These are phyloP conservation scores for Heloderma charlesbogerti DNA, from an alignment of 2,113 vertebrate genomes.

Conservation along the genomic window DNA sequence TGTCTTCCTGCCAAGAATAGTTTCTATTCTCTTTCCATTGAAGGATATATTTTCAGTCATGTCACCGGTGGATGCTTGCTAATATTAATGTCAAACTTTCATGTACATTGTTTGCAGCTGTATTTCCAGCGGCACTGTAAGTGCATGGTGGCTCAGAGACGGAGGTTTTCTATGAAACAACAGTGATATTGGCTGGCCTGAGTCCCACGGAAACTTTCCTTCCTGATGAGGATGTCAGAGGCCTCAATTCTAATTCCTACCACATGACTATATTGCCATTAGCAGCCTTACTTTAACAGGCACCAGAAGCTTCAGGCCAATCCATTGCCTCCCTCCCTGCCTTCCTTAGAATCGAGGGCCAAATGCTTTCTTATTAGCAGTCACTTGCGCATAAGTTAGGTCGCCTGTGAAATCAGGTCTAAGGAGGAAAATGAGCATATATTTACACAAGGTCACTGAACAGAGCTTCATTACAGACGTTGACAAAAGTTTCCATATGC, in stretches of 20 bases:
- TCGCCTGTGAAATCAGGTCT: neutral
- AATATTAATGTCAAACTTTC: constrained; percentile 55
- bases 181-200: constrained; percentile 15
- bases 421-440: neutral
- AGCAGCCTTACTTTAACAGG: neutral
- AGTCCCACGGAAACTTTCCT: neutral
- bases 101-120: constrained; percentile 37
- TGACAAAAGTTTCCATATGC: constrained; percentile 23
- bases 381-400: neutral
- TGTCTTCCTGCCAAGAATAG: constrained; percentile 52
- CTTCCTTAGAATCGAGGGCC: neutral
- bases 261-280: neutral
- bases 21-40: constrained; percentile 41
- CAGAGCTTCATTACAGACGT: neutral
- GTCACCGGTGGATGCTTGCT: constrained; percentile 29
- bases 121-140: constrained; percentile 52
- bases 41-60: constrained; percentile 23
- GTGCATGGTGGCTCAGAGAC: constrained; percentile 34
- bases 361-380: constrained; percentile 2
- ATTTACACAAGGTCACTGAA: neutral
- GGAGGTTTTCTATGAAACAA: neutral
- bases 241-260: neutral
- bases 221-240: constrained; percentile 4
- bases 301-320: neutral
- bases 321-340: neutral